Conservation (phyloP, 2,113 vertebrate genomes). For the Boleophthalmus pectinirostris region DNA sequence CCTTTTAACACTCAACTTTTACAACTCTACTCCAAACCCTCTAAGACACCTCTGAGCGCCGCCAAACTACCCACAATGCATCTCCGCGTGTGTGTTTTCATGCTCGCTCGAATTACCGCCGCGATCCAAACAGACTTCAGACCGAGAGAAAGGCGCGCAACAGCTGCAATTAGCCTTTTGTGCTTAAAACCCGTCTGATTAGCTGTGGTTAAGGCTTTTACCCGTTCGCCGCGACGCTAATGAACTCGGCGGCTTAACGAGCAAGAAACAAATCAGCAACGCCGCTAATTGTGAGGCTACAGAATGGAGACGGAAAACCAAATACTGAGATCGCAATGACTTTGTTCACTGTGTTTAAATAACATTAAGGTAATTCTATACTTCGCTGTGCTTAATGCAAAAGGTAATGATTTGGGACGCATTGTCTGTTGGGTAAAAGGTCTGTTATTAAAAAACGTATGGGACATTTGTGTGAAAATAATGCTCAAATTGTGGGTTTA, state of each 20-base stretch:
- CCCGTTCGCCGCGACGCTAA: background rate
- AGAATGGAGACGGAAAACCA: background rate
- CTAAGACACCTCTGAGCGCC: background rate
- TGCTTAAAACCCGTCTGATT: background rate
- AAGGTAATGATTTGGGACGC: background rate
- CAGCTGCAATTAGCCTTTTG: conserved; percentile 2
- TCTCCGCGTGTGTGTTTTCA: background rate
- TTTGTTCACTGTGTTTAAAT: background rate
- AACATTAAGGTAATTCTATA: background rate
- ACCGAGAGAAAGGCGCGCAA: background rate
- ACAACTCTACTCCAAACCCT: too few species aligned
- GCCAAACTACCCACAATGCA: background rate
- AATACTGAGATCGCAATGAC: background rate
- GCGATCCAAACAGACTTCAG: background rate
- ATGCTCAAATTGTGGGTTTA: background rate
- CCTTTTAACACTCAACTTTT: too few species aligned
- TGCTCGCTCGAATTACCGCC: background rate
- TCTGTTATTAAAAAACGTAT: background rate
- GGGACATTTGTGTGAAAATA: background rate
- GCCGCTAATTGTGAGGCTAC: background rate
- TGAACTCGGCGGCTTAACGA: background rate
- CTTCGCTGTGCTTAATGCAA: background rate
- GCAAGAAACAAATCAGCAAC: background rate
- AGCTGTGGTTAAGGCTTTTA: background rate
- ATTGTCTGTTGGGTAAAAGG: background rate